phyloP scores from a whole-genome alignment of 2,797 vertebrate species.

The Labeo calbasu region DNA sequence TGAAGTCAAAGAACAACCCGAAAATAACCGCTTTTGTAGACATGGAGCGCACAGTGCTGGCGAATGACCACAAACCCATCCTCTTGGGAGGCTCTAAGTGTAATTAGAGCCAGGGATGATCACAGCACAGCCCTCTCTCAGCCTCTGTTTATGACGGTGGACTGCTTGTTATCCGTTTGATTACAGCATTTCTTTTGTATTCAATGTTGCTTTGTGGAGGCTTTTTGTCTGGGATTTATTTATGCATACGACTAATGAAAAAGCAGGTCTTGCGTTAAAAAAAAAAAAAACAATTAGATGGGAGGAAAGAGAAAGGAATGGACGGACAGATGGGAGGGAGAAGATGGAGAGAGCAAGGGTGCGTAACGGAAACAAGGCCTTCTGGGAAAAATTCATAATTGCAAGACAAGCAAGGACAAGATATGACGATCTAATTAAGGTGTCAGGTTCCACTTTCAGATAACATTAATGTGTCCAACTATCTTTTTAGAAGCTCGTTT shows the following conservation, averaged over 20 bases:
- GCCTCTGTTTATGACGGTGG: neutral
- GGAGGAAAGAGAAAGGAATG: conserved; percentile 21
- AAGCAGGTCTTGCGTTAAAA: conserved; percentile 53
- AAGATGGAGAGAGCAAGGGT: conserved; percentile 28
- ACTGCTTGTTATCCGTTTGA: conserved; percentile 39
- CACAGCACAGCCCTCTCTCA: conserved; percentile 27
- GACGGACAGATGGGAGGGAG: conserved; percentile 6
- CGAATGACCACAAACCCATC: conserved; percentile 13
- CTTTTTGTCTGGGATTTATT: conserved; percentile 51
- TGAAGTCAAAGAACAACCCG: conserved; percentile 59
- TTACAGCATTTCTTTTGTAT: conserved; percentile 33
- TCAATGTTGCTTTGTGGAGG: conserved; percentile 42
- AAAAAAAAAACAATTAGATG: conserved; percentile 35
- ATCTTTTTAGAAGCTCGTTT: neutral
- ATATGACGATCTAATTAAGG: conserved; percentile 52
- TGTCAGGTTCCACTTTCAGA: conserved; percentile 45
- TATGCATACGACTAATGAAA: conserved; percentile 55
- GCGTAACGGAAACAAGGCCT: conserved; percentile 27
- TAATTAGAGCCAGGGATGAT: conserved; percentile 45
- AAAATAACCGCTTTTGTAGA: conserved; percentile 37
- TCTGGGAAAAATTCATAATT: conserved; percentile 53
- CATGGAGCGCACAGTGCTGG: neutral
- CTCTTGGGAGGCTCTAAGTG: conserved; percentile 34
- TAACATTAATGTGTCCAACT: conserved; percentile 11
- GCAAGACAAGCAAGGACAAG: conserved; percentile 60